A percentile compares a stretch with the other conserved stretches of the same genome.
phyloP scores from a whole-genome alignment of 1,140 invertebrate genomes.

The Atta texana region DNA sequence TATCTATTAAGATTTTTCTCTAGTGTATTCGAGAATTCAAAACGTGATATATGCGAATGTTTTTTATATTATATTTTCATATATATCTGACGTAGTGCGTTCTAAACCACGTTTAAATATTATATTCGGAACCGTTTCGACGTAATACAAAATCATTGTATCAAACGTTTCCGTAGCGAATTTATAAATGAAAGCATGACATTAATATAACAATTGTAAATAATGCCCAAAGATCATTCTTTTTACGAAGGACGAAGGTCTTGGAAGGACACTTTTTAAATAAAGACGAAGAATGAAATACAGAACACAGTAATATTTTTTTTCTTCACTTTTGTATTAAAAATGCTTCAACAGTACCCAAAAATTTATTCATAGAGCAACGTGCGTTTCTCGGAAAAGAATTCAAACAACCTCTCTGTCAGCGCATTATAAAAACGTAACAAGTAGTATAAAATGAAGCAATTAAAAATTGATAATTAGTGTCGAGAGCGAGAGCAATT shows the following conservation, averaged over 20 bases:
- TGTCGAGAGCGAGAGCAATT: slow-evolving; percentile 66
- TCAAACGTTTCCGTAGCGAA: slow-evolving; percentile 9
- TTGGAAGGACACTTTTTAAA: slow-evolving; percentile 36
- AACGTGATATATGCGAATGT: background rate
- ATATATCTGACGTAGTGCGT: slow-evolving; percentile 35
- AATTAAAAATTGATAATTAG: slow-evolving; percentile 75
- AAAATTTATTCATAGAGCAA: slow-evolving; percentile 79
- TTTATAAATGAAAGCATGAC: slow-evolving; percentile 37
- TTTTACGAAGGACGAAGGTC: background rate
- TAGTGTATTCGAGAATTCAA: background rate
- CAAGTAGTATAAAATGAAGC: slow-evolving; percentile 80
- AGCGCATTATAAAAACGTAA: slow-evolving; percentile 81
- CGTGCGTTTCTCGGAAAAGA: slow-evolving; percentile 74
- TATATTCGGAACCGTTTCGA: slow-evolving; percentile 24
- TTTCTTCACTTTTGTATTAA: slow-evolving; percentile 80
- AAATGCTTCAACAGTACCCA: slow-evolving; percentile 82
- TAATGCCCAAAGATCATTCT: slow-evolving; percentile 33
- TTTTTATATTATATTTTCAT: slow-evolving; percentile 56
- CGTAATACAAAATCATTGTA: slow-evolving; percentile 35
- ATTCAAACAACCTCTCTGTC: slow-evolving; percentile 71
- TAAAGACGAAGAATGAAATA: slow-evolving; percentile 57
- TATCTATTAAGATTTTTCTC: slow-evolving; percentile 2
- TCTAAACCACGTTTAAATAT: slow-evolving; percentile 32
- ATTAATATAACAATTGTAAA: slow-evolving; percentile 57
- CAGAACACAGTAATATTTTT: slow-evolving; percentile 46